Conservation (phyloP, 2,113 vertebrate species). For the Pomatorhinus ruficollis region DNA sequence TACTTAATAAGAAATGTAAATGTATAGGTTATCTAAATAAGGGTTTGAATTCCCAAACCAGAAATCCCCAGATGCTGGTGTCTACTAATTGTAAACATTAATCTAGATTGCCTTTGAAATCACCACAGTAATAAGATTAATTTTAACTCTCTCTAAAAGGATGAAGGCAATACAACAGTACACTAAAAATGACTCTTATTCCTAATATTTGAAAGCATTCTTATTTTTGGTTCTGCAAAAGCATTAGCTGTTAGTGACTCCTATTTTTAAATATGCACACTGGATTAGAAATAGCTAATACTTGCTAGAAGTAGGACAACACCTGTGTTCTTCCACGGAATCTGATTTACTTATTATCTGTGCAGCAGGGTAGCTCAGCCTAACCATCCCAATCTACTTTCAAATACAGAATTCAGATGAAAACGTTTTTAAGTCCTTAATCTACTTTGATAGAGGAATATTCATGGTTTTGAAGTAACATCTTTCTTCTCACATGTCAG, state of each 20-base stretch:
- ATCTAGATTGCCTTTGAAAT: not conserved
- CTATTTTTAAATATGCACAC: not conserved
- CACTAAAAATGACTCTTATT: not conserved
- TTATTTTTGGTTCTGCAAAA: not conserved
- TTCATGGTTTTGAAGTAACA: not conserved
- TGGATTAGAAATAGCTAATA: not conserved
- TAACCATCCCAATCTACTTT: not conserved
- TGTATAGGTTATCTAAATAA: constrained; percentile 11
- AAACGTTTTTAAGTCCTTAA: not conserved
- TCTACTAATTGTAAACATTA: not conserved
- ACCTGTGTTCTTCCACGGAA: not conserved
- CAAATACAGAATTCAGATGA: not conserved
- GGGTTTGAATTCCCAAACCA: not conserved
- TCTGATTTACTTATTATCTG: not conserved
- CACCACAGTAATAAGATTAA: not conserved
- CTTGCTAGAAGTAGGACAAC: not conserved
- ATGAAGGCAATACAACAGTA: not conserved
- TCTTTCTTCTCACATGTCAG: not conserved
- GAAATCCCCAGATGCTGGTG: not conserved
- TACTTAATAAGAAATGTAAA: constrained; percentile 30
- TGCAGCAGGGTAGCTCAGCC: not conserved
- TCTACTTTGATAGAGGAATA: not conserved
- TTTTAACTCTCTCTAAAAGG: not conserved
- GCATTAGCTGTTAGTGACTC: not conserved
- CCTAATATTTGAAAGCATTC: not conserved